Conservation (phyloP, 2,888 invertebrate species). For the Parnassius mnemosyne region DNA sequence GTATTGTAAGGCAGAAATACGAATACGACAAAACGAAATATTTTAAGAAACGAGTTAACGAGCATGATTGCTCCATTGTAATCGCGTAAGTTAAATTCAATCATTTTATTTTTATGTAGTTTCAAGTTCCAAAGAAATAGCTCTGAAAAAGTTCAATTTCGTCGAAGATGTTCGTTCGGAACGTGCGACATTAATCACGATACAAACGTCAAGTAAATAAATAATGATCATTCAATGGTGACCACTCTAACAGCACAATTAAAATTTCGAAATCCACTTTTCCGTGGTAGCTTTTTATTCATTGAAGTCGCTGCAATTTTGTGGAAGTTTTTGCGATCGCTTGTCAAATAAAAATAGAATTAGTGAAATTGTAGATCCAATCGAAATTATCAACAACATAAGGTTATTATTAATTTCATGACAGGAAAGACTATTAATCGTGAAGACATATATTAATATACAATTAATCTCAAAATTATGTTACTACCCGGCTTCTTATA, state of each 20-base stretch:
- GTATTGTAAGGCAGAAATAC: not conserved
- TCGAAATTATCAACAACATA: conserved; percentile 18
- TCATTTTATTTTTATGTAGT: conserved; percentile 12
- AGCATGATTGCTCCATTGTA: conserved; percentile 9
- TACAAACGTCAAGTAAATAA: conserved; percentile 35
- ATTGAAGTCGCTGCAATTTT: conserved; percentile 38
- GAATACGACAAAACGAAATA: not conserved
- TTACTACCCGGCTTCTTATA: no score
- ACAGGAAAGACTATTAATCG: no score
- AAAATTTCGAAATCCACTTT: conserved; percentile 57
- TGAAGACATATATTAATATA: no score
- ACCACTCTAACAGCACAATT: conserved; percentile 37
- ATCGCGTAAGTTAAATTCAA: conserved; percentile 14
- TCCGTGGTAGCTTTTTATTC: conserved; percentile 42
- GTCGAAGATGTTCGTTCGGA: conserved; percentile 38
- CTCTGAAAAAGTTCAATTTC: conserved; percentile 26
- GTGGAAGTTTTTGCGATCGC: conserved; percentile 45
- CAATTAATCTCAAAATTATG: no score
- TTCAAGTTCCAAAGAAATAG: conserved; percentile 17
- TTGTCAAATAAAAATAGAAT: conserved; percentile 52
- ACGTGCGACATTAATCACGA: conserved; percentile 42
- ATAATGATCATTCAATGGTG: conserved; percentile 30
- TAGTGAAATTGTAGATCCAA: conserved; percentile 30
- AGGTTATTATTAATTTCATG: conserved; percentile 9
- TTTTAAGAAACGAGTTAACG: conserved; percentile 15